Evolutionary conservation across 2,113 vertebrate species (phyloP), one percentile per base, ranked within the genome.

Genomic region (Desmodus rotundus): DNA sequence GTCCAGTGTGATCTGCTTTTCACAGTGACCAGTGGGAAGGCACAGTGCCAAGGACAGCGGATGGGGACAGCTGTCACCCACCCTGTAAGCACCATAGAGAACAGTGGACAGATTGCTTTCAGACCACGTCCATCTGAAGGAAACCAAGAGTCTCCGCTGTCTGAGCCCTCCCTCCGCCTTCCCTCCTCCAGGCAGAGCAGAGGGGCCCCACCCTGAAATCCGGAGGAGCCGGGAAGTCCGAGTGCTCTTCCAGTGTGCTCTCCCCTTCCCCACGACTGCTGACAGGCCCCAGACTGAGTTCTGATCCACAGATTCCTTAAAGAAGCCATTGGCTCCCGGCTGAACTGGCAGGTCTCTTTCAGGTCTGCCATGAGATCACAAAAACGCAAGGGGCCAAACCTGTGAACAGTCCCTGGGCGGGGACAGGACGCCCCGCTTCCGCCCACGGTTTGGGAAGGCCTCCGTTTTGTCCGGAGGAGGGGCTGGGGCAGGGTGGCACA

Each of bases 1-100:
- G 97, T 97, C 96, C 96, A 97, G 96, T 97, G 95, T 93, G 96
- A 96, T 82, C 93, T 97, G 93, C 86, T 91, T 96, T 97, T 98
- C 97, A 97, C 96, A 98, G 97, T 96, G 98, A 94, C 96, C 97
- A 91, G 85, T 54, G 93, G 95, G 93, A 97, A 36, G 11, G 52
- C 82, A 95, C 94, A 97, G 90, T 89, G 97, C 95, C 95, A 94
- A 90, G 81, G 56, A 96, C 28, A 91, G 78, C 31, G 58, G 95
- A 11, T 22, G 95, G 92, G 86, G 94, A 97, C 91, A 58, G 61
- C 45, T 7, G 20, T 93, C 96, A 91, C 96, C 97, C 97, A 94
- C 63, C 91, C 13, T 3, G 13, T 94, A 93, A 98, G 97, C 97
- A 97, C 94, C 91, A 76, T 91, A 95, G 67, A 82, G 87, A 93